These are phyloP conservation scores for Cochlearius cochlearius DNA, from an alignment of 2,113 vertebrate genomes.

Conservation along the genomic window DNA sequence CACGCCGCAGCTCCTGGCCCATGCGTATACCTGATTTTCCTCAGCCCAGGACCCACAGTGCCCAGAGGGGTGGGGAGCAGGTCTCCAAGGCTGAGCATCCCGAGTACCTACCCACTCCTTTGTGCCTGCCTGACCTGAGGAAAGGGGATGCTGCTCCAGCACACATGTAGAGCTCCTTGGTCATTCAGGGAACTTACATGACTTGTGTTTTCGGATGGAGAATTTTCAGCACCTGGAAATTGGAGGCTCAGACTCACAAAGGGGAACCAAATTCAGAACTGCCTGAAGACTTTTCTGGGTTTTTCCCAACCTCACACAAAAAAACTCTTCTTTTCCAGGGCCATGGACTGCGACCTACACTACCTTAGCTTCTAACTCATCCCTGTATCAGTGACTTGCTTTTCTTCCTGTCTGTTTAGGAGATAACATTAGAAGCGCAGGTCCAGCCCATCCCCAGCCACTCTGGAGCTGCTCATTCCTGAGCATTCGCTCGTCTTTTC, in stretches of 20 bases:
- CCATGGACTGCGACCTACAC: background rate
- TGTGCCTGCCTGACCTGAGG: background rate
- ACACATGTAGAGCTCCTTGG: rapidly evolving
- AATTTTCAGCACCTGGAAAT: background rate
- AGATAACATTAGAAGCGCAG: rapidly evolving
- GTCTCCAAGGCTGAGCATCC: background rate
- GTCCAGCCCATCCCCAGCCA: background rate
- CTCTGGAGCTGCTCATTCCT: background rate
- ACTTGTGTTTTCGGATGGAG: background rate
- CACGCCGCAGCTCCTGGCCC: background rate
- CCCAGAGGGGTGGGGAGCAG: rapidly evolving
- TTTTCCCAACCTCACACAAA: background rate
- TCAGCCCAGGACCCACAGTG: background rate
- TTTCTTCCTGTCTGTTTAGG: background rate
- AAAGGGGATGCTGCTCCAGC: background rate
- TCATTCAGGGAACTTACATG: background rate
- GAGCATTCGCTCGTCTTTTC: background rate
- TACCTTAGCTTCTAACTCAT: background rate
- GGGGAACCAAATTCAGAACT: background rate
- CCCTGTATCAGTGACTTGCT: background rate
- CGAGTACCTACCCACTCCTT: background rate
- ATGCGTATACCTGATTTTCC: background rate
- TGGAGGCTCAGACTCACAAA: background rate
- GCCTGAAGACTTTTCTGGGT: background rate
- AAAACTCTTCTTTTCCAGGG: background rate